Base-by-base conservation (phyloP, 2,797 vertebrate genomes). In the Dermochelys coriacea region DNA sequence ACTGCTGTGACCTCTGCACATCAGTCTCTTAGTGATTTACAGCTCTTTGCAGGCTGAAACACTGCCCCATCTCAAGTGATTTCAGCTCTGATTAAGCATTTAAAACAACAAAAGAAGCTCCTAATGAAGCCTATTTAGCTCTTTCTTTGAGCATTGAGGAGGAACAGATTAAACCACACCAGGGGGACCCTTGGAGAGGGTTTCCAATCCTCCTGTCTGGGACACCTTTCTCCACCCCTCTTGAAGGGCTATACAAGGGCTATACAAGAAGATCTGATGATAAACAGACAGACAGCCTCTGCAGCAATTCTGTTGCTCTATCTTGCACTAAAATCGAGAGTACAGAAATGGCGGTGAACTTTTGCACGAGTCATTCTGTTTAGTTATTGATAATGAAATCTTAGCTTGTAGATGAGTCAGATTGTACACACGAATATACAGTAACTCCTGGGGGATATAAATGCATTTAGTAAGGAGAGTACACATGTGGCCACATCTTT, bases 351-450 rank as follows among this genome's bases (percentile, higher is more conserved):
- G 18, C 5, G 3, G 74, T 47, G 25, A 88, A 84, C 85, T 51
- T 4, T 79, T 34, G 14, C 16, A 52, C 14, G 1, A 85, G 23
- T 74, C 59, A 12, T 75, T 94, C 78, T 88, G 16, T 27, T 94
- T 93, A 55, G 84, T 84, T 12, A 9, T 92, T 14, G 55, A 15
- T 64, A 85, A 51, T 0, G 2, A 79, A 54, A 77, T 61, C 80
- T 21, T 80, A 59, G 25, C 89, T 95, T 68, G 84, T 45, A 89
- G 89, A 49, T 52, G 34, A 95, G 78, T 79, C 37, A 87, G 57
- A 87, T 49, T 82, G 80, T 6, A 41, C 15, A 45, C 21, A 75
- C 1, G 23, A 74, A 45, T 25, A 74, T 45, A 74, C 23, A 45
- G 19, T 74, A 75, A 75, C 41, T 75, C 37, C 37, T 12, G 5